Evolutionary conservation across 1,140 invertebrate species (phyloP), one percentile per base, ranked within the genome.

Genomic region (Octopus bimaculoides): DNA sequence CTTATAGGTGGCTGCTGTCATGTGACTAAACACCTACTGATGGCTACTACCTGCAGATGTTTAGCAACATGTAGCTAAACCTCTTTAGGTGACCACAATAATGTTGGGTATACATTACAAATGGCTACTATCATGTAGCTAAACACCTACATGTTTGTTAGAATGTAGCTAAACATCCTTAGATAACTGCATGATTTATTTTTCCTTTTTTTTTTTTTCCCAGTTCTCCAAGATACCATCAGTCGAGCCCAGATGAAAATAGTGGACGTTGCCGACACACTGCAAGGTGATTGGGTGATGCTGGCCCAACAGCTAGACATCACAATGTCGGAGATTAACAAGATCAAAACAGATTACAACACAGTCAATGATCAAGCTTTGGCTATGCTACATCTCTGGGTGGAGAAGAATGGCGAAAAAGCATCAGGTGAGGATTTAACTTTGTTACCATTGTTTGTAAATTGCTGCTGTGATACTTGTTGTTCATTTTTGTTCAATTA

Each of bases 251-350:
- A 95, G 82, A 92, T 96, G 80, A 94, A 96, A 81, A 91, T 98
- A 79, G 95, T 95, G 10, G 96, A 98, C 86, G 95, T 98, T 81
- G 96, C 96, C 66, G 96, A 97, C 91, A 91, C 96, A 12, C 90
- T 99, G 14, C 96, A 95, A 61, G 94, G 95, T 81, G 97, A 98
- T 90, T 99, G 97, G 97, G 94, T 96, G 73, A 93, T 93, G 54
- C 90, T 99, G 73, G 97, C 97, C 0, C 85, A 87, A 56, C 89
- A 91, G 79, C 90, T 98, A 56, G 95, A 95, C 79, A 93, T 99
- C 4, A 93, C 94, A 77, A 93, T 95, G n/a, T 93, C 94, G 26
- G 95, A 97, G 85, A 94, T 98, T 26, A 94, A 95, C 81, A 93
- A 95, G 78, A 97, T 98, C 75, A 95, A 96, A 88, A 93, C 93